These are phyloP conservation scores for Ictidomys tridecemlineatus DNA, from an alignment of 2,113 vertebrate species.

Conservation along the genomic window DNA sequence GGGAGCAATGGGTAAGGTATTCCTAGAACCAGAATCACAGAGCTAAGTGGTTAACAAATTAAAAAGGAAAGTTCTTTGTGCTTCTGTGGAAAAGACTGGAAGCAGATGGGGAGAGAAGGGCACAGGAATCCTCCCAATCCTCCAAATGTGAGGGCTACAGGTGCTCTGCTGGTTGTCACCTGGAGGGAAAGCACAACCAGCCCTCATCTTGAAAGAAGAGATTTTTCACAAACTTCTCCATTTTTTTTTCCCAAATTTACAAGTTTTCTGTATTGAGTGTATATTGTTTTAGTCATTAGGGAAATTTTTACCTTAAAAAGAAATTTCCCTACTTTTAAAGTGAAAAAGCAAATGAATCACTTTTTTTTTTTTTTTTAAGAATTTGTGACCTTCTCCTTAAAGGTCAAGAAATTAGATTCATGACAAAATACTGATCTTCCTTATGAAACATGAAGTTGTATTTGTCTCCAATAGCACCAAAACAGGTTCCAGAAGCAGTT, in stretches of 20 bases:
- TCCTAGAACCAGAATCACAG: background rate
- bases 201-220: background rate
- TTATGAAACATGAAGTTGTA: background rate
- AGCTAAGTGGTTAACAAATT: background rate
- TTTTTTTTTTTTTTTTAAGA: background rate
- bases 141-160: background rate
- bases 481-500: background rate
- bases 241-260: background rate
- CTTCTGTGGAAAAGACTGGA: background rate
- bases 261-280: background rate
- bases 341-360: background rate
- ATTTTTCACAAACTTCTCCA: background rate
- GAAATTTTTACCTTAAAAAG: background rate
- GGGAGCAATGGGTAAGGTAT: background rate
- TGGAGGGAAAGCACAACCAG: background rate
- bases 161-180: background rate
- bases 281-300: background rate
- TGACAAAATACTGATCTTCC: background rate
- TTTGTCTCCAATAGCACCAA: background rate
- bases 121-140: background rate
- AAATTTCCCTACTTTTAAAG: background rate
- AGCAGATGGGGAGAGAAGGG: background rate
- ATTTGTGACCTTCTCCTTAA: background rate
- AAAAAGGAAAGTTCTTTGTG: background rate
- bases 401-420: constrained; percentile 31